Evolutionary conservation across 2,113 vertebrate genomes (phyloP).

Genomic region (Abramis brama): DNA sequence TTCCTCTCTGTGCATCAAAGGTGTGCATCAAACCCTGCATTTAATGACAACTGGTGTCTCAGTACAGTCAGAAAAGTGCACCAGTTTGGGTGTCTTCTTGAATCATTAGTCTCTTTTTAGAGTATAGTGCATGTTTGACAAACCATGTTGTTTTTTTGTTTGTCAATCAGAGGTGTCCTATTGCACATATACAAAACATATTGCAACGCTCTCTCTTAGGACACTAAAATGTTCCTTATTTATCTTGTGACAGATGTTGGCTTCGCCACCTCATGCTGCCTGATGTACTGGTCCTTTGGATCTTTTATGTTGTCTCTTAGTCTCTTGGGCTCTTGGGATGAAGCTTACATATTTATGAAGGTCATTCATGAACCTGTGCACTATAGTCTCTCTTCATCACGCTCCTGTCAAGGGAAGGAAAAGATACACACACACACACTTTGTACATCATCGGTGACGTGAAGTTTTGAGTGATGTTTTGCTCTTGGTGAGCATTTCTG

Average conservation of each 20-base stretch:
- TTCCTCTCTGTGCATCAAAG: not conserved
- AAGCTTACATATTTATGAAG: conserved; percentile 78
- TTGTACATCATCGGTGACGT: conserved; percentile 69
- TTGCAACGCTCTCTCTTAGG: not conserved
- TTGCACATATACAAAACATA: too few species aligned
- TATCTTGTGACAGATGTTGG: conserved; percentile 33
- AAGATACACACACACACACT: conserved; percentile 48
- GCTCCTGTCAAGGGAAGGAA: conserved; percentile 66
- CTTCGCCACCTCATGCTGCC: not conserved
- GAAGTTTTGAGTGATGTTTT: conserved; percentile 74
- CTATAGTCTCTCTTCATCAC: conserved; percentile 70
- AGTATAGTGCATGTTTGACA: not conserved
- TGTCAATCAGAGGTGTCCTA: too few species aligned
- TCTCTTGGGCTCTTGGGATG: conserved; percentile 75
- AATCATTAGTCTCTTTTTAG: not conserved
- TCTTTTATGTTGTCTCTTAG: conserved; percentile 65
- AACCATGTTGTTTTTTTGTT: not conserved
- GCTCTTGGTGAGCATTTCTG: conserved; percentile 74
- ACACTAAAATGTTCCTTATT: not conserved
- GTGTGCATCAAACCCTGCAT: too few species aligned
- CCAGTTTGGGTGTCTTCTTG: not conserved
- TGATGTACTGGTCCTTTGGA: conserved; percentile 19
- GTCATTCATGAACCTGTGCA: conserved; percentile 80
- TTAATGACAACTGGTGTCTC: not conserved
- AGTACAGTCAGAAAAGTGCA: not conserved